These are phyloP conservation scores for Chionomys nivalis DNA, from an alignment of 2,113 vertebrate species.

Conservation along the genomic window DNA sequence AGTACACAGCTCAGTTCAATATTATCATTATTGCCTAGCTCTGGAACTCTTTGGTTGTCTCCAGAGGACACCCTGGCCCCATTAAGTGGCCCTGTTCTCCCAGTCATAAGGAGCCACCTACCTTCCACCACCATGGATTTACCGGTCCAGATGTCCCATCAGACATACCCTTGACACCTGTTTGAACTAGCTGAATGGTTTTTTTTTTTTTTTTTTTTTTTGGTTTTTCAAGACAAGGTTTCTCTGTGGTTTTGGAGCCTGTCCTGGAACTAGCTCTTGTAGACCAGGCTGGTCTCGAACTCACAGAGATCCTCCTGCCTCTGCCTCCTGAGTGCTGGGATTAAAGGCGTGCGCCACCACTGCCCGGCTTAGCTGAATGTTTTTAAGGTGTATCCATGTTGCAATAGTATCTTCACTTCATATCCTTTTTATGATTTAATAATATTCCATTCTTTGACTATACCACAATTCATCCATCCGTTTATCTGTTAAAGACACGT, in stretches of 20 bases:
- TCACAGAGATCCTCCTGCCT: too few relatives aligned
- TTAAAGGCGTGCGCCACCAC: too few relatives aligned
- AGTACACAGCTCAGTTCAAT: not conserved
- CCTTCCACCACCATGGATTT: not conserved
- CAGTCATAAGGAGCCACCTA: not conserved
- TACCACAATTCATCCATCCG: not conserved
- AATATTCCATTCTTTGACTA: not conserved
- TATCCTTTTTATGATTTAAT: not conserved
- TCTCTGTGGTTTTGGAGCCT: too few relatives aligned
- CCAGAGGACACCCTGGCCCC: not conserved
- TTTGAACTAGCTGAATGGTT: not conserved
- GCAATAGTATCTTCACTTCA: not conserved
- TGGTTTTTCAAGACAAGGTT: too few relatives aligned
- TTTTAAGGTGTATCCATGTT: not conserved
- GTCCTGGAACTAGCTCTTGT: too few relatives aligned
- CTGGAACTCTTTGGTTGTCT: not conserved
- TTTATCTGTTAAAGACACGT: not conserved
- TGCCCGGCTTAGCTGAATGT: too few relatives aligned
- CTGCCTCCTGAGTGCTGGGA: too few relatives aligned
- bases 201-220: too few relatives aligned
- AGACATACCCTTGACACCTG: not conserved
- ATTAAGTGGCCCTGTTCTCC: not conserved
- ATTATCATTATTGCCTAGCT: not conserved
- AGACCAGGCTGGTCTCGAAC: too few relatives aligned
- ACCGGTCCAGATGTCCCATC: not conserved